Percentiles rank a stretch among this genome's conserved stretches.
These are phyloP conservation scores for Standfussiana lucernea DNA, from an alignment of 2,888 invertebrate genomes.

Conservation along the genomic window DNA sequence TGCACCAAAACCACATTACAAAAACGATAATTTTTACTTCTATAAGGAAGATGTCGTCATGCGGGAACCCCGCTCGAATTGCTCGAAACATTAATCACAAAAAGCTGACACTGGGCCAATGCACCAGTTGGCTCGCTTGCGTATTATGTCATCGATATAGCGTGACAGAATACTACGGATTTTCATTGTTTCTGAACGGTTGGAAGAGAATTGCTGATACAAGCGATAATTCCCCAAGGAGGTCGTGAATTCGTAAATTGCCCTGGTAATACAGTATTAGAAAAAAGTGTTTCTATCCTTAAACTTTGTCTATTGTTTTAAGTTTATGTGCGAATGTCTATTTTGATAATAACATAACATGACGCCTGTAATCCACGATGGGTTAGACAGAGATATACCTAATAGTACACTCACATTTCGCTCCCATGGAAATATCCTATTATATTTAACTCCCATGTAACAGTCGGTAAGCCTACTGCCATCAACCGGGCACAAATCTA, in stretches of 20 bases:
- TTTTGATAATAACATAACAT: not conserved
- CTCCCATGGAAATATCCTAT: too few relatives aligned
- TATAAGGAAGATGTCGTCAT: slow-evolving; percentile 9
- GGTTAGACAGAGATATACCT: not conserved
- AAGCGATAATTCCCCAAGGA: slow-evolving; percentile 7
- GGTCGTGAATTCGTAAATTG: not conserved
- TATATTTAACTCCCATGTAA: not conserved
- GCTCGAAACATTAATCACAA: slow-evolving; percentile 41
- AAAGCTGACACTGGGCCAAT: slow-evolving; percentile 52
- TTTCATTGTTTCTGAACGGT: slow-evolving; percentile 18
- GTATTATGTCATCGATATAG: slow-evolving; percentile 46
- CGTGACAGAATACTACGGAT: slow-evolving; percentile 24
- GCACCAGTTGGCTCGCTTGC: slow-evolving; percentile 47
- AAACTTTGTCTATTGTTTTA: not conserved
- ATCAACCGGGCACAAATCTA: not conserved
- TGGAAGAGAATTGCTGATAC: not conserved
- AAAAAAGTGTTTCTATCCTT: not conserved
- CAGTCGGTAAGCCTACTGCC: not conserved
- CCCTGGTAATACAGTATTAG: not conserved
- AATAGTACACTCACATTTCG: not conserved
- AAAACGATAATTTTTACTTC: not conserved
- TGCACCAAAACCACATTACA: not conserved
- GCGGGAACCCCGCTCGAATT: slow-evolving; percentile 17
- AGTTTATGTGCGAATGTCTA: not conserved
- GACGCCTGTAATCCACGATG: not conserved